These are phyloP conservation scores for Parelbella ahira DNA, from an alignment of 2,888 invertebrate species.

Conservation along the genomic window DNA sequence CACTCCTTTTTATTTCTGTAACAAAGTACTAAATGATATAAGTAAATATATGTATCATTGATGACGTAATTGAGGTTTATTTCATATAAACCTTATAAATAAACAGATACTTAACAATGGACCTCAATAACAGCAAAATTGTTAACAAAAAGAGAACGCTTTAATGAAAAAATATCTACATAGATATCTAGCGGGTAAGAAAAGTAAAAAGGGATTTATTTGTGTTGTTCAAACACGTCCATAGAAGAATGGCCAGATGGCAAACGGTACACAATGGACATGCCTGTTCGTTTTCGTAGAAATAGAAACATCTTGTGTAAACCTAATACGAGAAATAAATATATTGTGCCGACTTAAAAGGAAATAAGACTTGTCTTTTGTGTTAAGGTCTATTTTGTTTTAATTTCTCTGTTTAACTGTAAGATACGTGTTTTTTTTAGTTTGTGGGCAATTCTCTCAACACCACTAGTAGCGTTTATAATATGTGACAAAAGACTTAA, in stretches of 20 bases:
- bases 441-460: too few relatives aligned
- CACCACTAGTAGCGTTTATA: too few relatives aligned
- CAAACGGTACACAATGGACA: slow-evolving; percentile 24
- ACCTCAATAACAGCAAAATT: too few relatives aligned
- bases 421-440: too few relatives aligned
- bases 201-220: slow-evolving; percentile 10
- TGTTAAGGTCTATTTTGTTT: slow-evolving; percentile 3
- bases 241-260: slow-evolving; percentile 21
- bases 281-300: slow-evolving; percentile 20
- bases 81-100: too few relatives aligned
- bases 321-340: slow-evolving; percentile 21
- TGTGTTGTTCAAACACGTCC: slow-evolving; percentile 20
- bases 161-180: not conserved
- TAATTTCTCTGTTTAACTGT: not conserved
- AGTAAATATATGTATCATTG: too few relatives aligned
- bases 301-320: slow-evolving; percentile 22
- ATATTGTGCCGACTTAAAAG: slow-evolving; percentile 15
- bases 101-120: too few relatives aligned
- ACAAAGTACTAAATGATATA: too few relatives aligned
- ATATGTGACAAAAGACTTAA: too few relatives aligned
- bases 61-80: too few relatives aligned
- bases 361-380: slow-evolving; percentile 4
- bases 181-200: slow-evolving; percentile 4
- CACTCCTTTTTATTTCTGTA: too few relatives aligned
- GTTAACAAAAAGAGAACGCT: not conserved